Evolutionary conservation across 1,140 invertebrate genomes (phyloP), one percentile per base, ranked within the genome.

Genomic region (Pantala flavescens): DNA sequence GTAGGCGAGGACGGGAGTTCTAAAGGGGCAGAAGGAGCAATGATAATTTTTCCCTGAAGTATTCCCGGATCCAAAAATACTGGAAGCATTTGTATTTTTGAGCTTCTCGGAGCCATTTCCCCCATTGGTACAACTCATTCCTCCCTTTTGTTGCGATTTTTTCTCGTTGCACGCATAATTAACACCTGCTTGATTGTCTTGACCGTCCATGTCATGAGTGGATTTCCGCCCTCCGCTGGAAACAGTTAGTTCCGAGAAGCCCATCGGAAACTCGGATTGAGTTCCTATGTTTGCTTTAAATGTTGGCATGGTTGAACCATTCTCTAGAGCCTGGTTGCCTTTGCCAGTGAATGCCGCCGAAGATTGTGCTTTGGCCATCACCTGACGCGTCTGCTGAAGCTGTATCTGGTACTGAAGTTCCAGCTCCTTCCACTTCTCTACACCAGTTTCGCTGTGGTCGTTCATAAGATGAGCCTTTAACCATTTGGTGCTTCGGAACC

Each of bases 401-500:
- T 73, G n/a, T 14, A 74, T 43, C 74, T 79, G 74, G 72, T 75
- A 71, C 71, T 78, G n/a, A n/a, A 75, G 77, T 43, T 79, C 79
- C 63, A 90, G 77, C 75, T 90, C 89, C 55, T 88, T 85, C 86
- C 90, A 89, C 77, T 90, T 90, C n/a, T 92, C 90, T 19, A 87
- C 82, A 0, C 90, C 90, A 14, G 85, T 81, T 78, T 91, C 88
- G 0, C 90, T 90, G 79, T 98, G 96, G 77, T 98, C 95, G 71
- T 90, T 90, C 63, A 94, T 83, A 72, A 98, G 83, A 82, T 98
- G 96, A 0, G 92, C 91, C 77, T 95, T 93, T 70, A 98, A 83
- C 88, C 94, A 96, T 77, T 97, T 95, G 28, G 90, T 88, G 77
- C 92, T 96, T 73, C 95, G 88, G 82, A 98, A 98, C 74, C 94